Evolutionary conservation across 2,113 vertebrate species (phyloP).

Genomic region (Sinosuthora webbiana): DNA sequence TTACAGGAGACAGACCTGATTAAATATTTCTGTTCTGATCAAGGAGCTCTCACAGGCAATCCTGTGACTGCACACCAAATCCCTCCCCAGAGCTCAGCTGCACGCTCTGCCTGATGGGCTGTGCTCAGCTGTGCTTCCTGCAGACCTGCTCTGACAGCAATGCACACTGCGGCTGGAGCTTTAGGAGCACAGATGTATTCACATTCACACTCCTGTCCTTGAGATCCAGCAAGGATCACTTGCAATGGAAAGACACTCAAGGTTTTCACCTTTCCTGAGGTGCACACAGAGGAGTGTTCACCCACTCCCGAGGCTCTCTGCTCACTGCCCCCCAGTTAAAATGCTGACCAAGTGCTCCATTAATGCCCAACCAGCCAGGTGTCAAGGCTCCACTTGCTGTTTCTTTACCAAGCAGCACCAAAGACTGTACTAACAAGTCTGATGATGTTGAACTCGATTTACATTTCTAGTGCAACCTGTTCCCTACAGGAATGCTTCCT

Average conservation of each 20-base stretch:
- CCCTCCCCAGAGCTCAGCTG: not conserved
- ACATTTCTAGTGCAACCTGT: not conserved
- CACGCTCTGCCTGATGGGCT: not conserved
- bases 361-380: not conserved
- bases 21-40: slow-evolving; percentile 46
- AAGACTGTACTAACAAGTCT: not conserved
- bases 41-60: not conserved
- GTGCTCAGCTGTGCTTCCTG: not conserved
- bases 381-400: not conserved
- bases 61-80: not conserved
- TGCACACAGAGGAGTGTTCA: not conserved
- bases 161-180: not conserved
- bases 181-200: not conserved
- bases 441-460: not conserved
- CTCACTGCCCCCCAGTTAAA: not conserved
- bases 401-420: not conserved
- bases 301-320: not conserved
- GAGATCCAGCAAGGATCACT: not conserved
- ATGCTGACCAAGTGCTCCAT: not conserved
- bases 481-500: not conserved
- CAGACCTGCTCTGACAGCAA: not conserved
- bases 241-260: rapidly evolving
- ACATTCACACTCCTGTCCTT: not conserved
- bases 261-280: not conserved
- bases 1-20: slow-evolving; percentile 3